Base-by-base conservation (phyloP, 2,797 vertebrate species). In the Sebastes vulpes region DNA sequence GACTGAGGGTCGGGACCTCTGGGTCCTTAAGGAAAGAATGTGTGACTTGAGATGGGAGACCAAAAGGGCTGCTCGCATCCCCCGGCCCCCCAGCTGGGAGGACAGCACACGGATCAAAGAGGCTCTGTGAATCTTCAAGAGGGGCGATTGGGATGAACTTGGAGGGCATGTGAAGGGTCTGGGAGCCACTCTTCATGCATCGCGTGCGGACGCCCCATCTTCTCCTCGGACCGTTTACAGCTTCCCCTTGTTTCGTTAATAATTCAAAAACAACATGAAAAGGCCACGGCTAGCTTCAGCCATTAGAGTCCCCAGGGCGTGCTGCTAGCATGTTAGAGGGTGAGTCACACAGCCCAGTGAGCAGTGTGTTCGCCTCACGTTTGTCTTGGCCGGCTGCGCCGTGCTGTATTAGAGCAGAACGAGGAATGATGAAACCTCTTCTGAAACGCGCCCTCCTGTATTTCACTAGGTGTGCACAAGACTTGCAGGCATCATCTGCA, bases 21-120 rank as follows among this genome's bases (percentile, higher is more conserved):
- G 78, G 85, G 88, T 93, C 86, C 90, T 91, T 87, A 86, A 89
- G 90, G 92, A 92, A 93, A 88, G 90, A 93, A 91, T 93, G 90
- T 84, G 79, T 75, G 81, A 92, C 89, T 89, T 93, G 86, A 93
- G 93, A 90, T 75, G 78, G 65, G 81, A 88, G 85, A 86, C 74
- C 83, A 73, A 83, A 83, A 73, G 81, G 74, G 85, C 72, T 81
- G 75, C 83, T 79, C 14, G 71, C 86, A 81, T 91, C 82, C 85
- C 83, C 58, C 38, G 79, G 82, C 85, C 84, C 83, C 86, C 82
- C 86, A 90, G 89, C 84, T 81, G 91, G 88, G 86, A 88, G 88
- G 79, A 86, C 70, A 75, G 76, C 66, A 31, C 35, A 21, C 18
- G 52, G 90, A 90, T 94, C 88, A 93, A 94, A 93, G 88, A 65